phyloP scores from a whole-genome alignment of 2,113 vertebrate genomes.

The Suncus etruscus region DNA sequence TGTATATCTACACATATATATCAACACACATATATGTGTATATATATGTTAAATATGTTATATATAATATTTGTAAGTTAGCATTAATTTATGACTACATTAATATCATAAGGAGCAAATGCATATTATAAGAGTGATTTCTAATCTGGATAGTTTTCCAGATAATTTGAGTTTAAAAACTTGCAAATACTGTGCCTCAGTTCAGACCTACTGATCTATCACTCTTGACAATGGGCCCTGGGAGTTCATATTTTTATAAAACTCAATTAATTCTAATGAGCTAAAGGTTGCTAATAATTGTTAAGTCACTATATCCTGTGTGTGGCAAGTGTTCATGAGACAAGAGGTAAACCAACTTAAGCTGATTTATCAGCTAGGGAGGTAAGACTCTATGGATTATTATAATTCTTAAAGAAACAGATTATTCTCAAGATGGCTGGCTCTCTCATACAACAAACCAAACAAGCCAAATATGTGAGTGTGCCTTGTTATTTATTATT shows the following conservation, averaged over 20 bases:
- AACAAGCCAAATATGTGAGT: too few relatives aligned
- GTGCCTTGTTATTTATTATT: too few relatives aligned
- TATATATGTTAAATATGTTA: neutral
- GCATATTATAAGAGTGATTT: neutral
- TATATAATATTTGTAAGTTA: neutral
- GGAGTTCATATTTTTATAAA: constrained; percentile 44
- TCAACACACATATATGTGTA: too few relatives aligned
- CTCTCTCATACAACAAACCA: too few relatives aligned
- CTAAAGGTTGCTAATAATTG: neutral
- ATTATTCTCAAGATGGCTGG: too few relatives aligned
- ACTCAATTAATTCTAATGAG: neutral
- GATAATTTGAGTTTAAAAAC: constrained; percentile 39
- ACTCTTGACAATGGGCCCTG: neutral
- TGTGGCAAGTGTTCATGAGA: neutral
- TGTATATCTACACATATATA: too few relatives aligned
- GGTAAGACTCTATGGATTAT: neutral
- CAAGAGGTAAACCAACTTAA: neutral
- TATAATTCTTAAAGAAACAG: too few relatives aligned
- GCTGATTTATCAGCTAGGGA: neutral
- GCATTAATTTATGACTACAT: neutral
- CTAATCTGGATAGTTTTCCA: neutral
- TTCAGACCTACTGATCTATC: neutral
- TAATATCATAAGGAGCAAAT: neutral
- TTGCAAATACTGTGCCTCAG: neutral
- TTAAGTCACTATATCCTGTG: neutral